Percentiles rank a stretch among this genome's conserved stretches.
Conservation (phyloP, 2,888 invertebrate species). For the Elegia similella region DNA sequence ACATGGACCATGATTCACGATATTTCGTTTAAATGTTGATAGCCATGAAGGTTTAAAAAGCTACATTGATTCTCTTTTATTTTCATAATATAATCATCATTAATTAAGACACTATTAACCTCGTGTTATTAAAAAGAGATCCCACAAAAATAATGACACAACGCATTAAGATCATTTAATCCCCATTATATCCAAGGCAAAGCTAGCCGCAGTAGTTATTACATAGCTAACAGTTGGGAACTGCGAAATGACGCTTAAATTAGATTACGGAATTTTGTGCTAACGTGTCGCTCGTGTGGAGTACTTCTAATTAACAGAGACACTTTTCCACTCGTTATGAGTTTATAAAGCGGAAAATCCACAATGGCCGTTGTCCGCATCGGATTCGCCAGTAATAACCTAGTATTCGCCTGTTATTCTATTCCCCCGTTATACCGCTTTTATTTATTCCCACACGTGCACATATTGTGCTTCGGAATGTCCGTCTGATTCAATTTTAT, state of each 20-base stretch:
- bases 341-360: slow-evolving; percentile 26
- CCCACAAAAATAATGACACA: slow-evolving; percentile 10
- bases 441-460: slow-evolving; percentile 73
- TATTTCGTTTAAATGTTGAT: no score
- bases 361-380: slow-evolving; percentile 8
- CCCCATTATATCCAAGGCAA: slow-evolving; percentile 3
- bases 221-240: slow-evolving; percentile 5
- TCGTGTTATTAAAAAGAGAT: background rate
- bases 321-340: slow-evolving; percentile 36
- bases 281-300: slow-evolving; percentile 21
- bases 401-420: slow-evolving; percentile 22
- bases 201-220: slow-evolving; percentile 4
- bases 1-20: no score
- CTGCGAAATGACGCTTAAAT: slow-evolving; percentile 9
- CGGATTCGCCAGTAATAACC: slow-evolving; percentile 19
- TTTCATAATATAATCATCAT: no score
- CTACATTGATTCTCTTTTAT: no score
- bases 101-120: no score
- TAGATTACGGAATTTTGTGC: slow-evolving; percentile 12
- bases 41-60: no score
- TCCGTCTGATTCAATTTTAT: slow-evolving; percentile 81
- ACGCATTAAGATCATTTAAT: slow-evolving; percentile 7
- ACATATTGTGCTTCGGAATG: slow-evolving; percentile 75
- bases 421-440: slow-evolving; percentile 34
- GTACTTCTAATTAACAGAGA: slow-evolving; percentile 39